Evolutionary conservation across 2,888 invertebrate species (phyloP).

Genomic region (Phoenoteleia sp.): DNA sequence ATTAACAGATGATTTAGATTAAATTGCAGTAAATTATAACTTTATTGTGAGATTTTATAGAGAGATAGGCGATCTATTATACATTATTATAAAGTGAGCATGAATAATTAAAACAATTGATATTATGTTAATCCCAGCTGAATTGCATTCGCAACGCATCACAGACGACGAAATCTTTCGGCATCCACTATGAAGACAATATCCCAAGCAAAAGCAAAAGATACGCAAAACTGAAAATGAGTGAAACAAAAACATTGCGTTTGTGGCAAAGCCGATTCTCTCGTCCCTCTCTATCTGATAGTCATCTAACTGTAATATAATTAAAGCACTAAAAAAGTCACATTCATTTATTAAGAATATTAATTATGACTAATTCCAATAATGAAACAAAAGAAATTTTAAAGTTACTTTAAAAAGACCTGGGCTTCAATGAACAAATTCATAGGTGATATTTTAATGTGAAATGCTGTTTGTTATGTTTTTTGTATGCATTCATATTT

Average conservation of each 20-base stretch:
- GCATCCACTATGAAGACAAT: conserved; percentile 38
- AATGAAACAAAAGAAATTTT: too few relatives aligned
- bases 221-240: background rate
- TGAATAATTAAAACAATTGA: too few relatives aligned
- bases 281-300: conserved; percentile 27
- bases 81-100: too few relatives aligned
- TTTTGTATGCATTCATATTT: background rate
- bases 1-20: conserved; percentile 43
- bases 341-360: background rate
- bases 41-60: conserved; percentile 24
- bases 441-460: conserved; percentile 22
- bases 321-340: conserved; percentile 3
- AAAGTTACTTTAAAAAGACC: too few relatives aligned
- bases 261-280: conserved; percentile 25
- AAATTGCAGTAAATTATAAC: conserved; percentile 33
- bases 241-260: conserved; percentile 5
- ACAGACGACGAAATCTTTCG: conserved; percentile 3
- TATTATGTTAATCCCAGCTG: background rate
- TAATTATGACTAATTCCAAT: too few relatives aligned
- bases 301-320: conserved; percentile 49
- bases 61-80: background rate
- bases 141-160: conserved; percentile 2
- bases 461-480: background rate
- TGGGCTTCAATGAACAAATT: conserved; percentile 8
- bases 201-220: conserved; percentile 19